Evolutionary conservation across 1,140 invertebrate species (phyloP).

Genomic region (Gonatopus flavifemur): DNA sequence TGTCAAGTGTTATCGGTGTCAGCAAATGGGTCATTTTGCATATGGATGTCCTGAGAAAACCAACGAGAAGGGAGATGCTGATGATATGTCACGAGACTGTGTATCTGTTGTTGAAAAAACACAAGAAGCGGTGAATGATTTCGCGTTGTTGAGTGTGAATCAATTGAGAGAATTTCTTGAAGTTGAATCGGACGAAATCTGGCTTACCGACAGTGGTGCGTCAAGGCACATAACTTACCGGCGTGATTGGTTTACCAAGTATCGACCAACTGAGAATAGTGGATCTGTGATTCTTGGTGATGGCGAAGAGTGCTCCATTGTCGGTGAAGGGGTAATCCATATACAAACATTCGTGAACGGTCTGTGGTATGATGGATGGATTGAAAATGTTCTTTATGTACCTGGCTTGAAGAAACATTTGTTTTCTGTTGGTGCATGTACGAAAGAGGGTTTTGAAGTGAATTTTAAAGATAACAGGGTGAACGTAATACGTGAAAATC

Average conservation of each 20-base stretch:
- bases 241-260: constrained; percentile 25
- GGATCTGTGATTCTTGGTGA: constrained; percentile 24
- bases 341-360: constrained; percentile 17
- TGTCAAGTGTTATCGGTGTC: no score
- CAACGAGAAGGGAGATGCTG: not conserved
- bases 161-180: no score
- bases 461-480: constrained; percentile 13
- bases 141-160: not conserved
- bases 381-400: constrained; percentile 26
- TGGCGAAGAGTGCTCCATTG: constrained; percentile 11
- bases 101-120: not conserved
- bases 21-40: no score
- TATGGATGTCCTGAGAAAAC: no score
- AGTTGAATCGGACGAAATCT: no score
- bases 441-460: constrained; percentile 20
- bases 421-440: constrained; percentile 28
- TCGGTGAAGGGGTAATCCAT: constrained; percentile 16
- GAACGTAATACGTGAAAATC: constrained; percentile 15
- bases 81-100: not conserved
- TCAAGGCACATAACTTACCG: constrained; percentile 25
- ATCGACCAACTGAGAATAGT: constrained; percentile 3
- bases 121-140: not conserved
- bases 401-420: constrained; percentile 23
- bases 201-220: constrained; percentile 26
- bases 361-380: constrained; percentile 11